These are phyloP conservation scores for Schlechtendalia chinensis DNA, from an alignment of 1,140 invertebrate species.

Conservation along the genomic window DNA sequence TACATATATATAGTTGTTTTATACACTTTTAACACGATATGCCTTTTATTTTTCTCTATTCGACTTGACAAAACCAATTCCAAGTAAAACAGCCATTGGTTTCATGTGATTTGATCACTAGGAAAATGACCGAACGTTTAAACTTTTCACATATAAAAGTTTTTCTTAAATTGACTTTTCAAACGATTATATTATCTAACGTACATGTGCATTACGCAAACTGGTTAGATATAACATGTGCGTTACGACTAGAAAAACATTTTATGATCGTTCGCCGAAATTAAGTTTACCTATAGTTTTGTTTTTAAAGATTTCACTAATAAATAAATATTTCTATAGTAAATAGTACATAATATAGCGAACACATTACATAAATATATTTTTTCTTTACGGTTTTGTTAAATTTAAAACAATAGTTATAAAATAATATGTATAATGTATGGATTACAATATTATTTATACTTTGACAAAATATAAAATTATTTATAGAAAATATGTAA, in stretches of 20 bases:
- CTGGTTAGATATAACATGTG: constrained; percentile 16
- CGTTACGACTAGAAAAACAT: neutral
- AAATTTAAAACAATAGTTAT: too few relatives aligned
- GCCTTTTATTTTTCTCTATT: neutral
- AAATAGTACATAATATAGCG: too few relatives aligned
- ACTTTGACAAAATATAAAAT: too few relatives aligned
- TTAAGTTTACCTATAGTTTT: neutral
- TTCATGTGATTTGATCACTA: constrained; percentile 14
- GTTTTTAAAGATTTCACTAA: neutral
- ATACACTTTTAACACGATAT: neutral
- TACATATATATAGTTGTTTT: neutral
- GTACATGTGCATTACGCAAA: neutral
- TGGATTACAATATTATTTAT: too few relatives aligned
- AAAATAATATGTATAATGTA: too few relatives aligned
- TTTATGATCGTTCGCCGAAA: neutral
- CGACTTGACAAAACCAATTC: constrained; percentile 29
- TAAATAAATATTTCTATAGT: neutral
- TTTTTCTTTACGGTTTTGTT: too few relatives aligned
- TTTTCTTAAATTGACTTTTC: constrained; percentile 26
- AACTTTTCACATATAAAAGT: constrained; percentile 49
- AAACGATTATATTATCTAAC: constrained; percentile 41
- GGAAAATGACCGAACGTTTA: constrained; percentile 42
- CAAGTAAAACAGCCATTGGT: constrained; percentile 15
- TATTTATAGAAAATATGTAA: too few relatives aligned
- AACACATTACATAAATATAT: too few relatives aligned